Percentiles rank a stretch among this genome's conserved stretches.
phyloP scores from a whole-genome alignment of 2,797 vertebrate species.

The Trematomus bernacchii region DNA sequence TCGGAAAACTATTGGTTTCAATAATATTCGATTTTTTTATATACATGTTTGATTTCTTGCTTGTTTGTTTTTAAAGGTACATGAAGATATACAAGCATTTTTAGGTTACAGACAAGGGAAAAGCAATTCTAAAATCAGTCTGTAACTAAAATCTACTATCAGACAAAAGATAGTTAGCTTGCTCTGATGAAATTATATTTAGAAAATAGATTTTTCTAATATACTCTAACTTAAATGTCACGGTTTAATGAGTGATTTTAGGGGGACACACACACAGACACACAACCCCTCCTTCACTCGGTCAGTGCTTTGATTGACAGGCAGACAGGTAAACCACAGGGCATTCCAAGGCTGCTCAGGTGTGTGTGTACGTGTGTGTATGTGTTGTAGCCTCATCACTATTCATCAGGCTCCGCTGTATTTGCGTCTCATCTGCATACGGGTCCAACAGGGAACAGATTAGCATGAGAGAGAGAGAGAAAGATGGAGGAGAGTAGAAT shows the following conservation, averaged over 20 bases:
- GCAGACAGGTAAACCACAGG: slow-evolving; percentile 84
- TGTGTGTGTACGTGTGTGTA: slow-evolving; percentile 52
- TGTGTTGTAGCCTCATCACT: slow-evolving; percentile 78
- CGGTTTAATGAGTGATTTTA: slow-evolving; percentile 33
- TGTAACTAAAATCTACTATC: slow-evolving; percentile 2
- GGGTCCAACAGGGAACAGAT: slow-evolving; percentile 84
- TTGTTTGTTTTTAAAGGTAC: too few relatives aligned
- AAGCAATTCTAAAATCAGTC: slow-evolving; percentile 5
- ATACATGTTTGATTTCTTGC: too few relatives aligned
- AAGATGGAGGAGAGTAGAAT: slow-evolving; percentile 74
- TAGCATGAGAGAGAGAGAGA: slow-evolving; percentile 84
- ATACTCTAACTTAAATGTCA: slow-evolving; percentile 16
- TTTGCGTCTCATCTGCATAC: slow-evolving; percentile 86
- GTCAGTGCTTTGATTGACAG: slow-evolving; percentile 83
- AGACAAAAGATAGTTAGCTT: not conserved
- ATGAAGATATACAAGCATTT: not conserved
- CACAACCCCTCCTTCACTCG: slow-evolving; percentile 41
- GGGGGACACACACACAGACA: slow-evolving; percentile 30
- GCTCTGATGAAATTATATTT: not conserved
- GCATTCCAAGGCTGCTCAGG: slow-evolving; percentile 75
- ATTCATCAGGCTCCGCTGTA: slow-evolving; percentile 79
- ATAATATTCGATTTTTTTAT: too few relatives aligned
- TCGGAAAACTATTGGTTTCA: too few relatives aligned
- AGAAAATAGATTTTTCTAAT: not conserved
- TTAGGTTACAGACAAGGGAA: not conserved